Conservation (phyloP, 1,140 invertebrate species). For the Bactericera cockerelli region DNA sequence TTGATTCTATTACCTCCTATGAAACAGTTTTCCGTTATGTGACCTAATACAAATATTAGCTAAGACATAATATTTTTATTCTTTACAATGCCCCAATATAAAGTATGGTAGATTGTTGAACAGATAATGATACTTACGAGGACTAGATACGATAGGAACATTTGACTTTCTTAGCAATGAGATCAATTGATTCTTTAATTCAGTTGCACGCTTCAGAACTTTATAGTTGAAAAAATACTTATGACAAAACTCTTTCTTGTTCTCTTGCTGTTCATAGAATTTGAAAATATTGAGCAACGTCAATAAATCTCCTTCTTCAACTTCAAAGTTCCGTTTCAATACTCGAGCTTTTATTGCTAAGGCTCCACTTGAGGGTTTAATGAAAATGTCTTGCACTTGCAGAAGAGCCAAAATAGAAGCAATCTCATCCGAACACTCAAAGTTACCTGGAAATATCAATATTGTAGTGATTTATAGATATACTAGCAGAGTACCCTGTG, state of each 20-base stretch:
- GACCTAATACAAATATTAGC: slow-evolving; percentile 5
- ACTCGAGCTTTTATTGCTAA: slow-evolving; percentile 46
- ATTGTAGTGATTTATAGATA: too few species aligned
- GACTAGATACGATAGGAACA: slow-evolving; percentile 46
- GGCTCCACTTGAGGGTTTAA: slow-evolving; percentile 48
- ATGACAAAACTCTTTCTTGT: slow-evolving; percentile 68
- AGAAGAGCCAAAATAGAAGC: slow-evolving; percentile 75
- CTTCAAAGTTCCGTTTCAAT: slow-evolving; percentile 67
- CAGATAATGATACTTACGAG: slow-evolving; percentile 43
- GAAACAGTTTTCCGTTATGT: too few species aligned
- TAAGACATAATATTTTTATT: slow-evolving; percentile 1
- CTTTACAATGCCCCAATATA: too few species aligned
- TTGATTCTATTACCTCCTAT: too few species aligned
- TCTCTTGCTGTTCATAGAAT: slow-evolving; percentile 44
- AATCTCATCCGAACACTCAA: slow-evolving; percentile 79
- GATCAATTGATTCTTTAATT: slow-evolving; percentile 57
- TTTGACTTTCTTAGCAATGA: slow-evolving; percentile 54
- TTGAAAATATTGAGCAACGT: slow-evolving; percentile 82
- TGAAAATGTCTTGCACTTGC: slow-evolving; percentile 80
- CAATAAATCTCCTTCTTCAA: slow-evolving; percentile 86
- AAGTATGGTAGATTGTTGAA: background rate
- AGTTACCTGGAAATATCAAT: too few species aligned
- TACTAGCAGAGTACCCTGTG: too few species aligned
- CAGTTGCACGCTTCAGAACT: slow-evolving; percentile 62
- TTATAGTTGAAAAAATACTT: slow-evolving; percentile 78